A percentile compares a stretch with the other conserved stretches of the same genome.
Conservation (phyloP, 2,797 vertebrate species). For the Amphiprion clarkii region DNA sequence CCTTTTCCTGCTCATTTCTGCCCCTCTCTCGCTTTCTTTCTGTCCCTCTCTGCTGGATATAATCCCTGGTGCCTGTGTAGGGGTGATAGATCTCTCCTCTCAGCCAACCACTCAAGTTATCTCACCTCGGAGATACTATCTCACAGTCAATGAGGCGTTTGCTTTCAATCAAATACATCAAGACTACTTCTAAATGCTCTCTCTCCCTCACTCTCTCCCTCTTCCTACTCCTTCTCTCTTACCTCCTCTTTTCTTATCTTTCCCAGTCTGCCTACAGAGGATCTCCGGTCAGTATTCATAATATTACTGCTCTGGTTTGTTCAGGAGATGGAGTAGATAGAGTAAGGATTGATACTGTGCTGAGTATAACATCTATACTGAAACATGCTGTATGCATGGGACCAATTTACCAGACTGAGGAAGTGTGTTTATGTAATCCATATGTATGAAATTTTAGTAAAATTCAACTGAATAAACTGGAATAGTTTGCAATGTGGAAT, state of each 20-base stretch:
- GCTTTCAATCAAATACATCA: slow-evolving; percentile 63
- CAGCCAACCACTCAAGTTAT: slow-evolving; percentile 68
- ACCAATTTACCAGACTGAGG: slow-evolving; percentile 25
- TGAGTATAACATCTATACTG: slow-evolving; percentile 42
- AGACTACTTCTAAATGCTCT: slow-evolving; percentile 53
- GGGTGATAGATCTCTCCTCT: slow-evolving; percentile 74
- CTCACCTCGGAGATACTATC: slow-evolving; percentile 66
- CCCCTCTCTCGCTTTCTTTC: slow-evolving; percentile 31
- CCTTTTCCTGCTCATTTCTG: slow-evolving; percentile 25
- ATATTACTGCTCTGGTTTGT: slow-evolving; percentile 47
- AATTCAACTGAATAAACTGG: neutral
- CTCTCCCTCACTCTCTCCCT: slow-evolving; percentile 22
- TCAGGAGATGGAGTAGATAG: slow-evolving; percentile 34
- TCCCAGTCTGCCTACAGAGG: slow-evolving; percentile 95
- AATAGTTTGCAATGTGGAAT: neutral
- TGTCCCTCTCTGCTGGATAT: slow-evolving; percentile 74
- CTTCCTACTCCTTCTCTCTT: slow-evolving; percentile 12
- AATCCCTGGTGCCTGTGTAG: slow-evolving; percentile 76
- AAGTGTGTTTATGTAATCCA: slow-evolving; percentile 29
- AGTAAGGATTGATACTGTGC: slow-evolving; percentile 35
- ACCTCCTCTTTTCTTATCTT: slow-evolving; percentile 57
- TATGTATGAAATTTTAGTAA: slow-evolving; percentile 37
- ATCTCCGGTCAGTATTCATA: slow-evolving; percentile 95
- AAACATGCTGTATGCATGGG: neutral
- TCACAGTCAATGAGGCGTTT: slow-evolving; percentile 67